Percentiles rank a stretch among this genome's conserved stretches.
Conservation (phyloP, 2,888 invertebrate species). For the Molorchus minor region DNA sequence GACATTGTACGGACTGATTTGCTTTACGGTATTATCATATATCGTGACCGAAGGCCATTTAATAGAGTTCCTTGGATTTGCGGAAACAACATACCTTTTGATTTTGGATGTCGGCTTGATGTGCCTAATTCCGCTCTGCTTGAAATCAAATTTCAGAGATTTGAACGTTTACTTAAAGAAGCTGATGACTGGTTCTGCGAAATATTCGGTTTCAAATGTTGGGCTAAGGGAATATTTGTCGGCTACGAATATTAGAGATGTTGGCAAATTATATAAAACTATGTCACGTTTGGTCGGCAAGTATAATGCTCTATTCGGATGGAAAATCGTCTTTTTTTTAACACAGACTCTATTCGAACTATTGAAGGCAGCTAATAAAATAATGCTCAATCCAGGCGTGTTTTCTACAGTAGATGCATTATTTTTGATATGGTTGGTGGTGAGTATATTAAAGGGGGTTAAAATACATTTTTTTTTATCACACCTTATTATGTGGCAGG, state of each 20-base stretch:
- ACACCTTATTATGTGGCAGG: no score
- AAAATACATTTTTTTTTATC: no score
- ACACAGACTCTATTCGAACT: not conserved
- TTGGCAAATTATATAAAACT: not conserved
- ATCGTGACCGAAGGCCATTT: not conserved
- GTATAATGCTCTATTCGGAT: constrained; percentile 1
- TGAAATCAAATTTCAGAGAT: not conserved
- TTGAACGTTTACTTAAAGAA: not conserved
- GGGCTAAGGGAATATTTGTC: not conserved
- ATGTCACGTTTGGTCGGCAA: not conserved
- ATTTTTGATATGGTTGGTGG: not conserved
- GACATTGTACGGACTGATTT: not conserved
- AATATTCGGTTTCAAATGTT: no score
- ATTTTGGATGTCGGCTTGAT: not conserved
- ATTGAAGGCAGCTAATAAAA: not conserved
- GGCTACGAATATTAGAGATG: not conserved
- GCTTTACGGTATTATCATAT: not conserved
- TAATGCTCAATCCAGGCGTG: not conserved
- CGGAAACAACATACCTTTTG: no score
- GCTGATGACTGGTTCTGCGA: not conserved
- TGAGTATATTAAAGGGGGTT: not conserved
- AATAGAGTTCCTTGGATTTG: no score
- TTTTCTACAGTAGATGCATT: no score
- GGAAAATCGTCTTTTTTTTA: not conserved
- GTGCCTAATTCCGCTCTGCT: not conserved